Evolutionary conservation across 2,888 invertebrate species (phyloP), one percentile per base, ranked within the genome.

Genomic region (Metallyticus violacea): DNA sequence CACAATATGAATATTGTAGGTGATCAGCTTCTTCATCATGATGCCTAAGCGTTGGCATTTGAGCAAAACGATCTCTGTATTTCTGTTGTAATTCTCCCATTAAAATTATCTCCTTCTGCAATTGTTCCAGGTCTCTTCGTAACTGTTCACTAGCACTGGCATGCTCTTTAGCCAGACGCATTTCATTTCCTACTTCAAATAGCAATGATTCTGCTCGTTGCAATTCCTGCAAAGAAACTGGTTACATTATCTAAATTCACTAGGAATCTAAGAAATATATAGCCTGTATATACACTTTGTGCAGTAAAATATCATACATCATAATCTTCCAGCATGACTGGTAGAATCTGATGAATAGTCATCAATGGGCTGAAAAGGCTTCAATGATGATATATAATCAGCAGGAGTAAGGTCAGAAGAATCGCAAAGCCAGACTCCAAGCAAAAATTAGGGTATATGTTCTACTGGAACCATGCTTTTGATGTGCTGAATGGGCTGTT

Each of bases 61-160:
- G 93, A 7, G 92, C 91, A 79, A 94, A 90, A 87, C 92, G 92
- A 89, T 94, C 94, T 29, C 93, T 92, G 89, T 93, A 93, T 88
- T 93, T 93, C 79, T 93, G 90, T 88, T 94, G 93, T 27, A 93
- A 91, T 90, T 94, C 94, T 1, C 94, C 94, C 90, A 93, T 93
- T 26, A 94, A 90, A 77, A 94, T 90, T 82, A 94, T 91, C 89
- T 94, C 93, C 27, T 92, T 92, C 89, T 94, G 94, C 5, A 94
- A 91, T 27, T 92, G 92, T 15, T 93, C 92, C 87, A 94, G 89
- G 89, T 94, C 93, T 29, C 92, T 91, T 88, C 93, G 92, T 85
- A 93, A 92, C 87, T 92, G 93, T 87, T 92, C 91, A 0, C 93
- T 93, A 6, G 92, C 91, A 87, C 89, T 88, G 3, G 91, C 92